These are phyloP conservation scores for Aphelenchoides besseyi DNA, from an alignment of 1,140 invertebrate species.

Conservation along the genomic window DNA sequence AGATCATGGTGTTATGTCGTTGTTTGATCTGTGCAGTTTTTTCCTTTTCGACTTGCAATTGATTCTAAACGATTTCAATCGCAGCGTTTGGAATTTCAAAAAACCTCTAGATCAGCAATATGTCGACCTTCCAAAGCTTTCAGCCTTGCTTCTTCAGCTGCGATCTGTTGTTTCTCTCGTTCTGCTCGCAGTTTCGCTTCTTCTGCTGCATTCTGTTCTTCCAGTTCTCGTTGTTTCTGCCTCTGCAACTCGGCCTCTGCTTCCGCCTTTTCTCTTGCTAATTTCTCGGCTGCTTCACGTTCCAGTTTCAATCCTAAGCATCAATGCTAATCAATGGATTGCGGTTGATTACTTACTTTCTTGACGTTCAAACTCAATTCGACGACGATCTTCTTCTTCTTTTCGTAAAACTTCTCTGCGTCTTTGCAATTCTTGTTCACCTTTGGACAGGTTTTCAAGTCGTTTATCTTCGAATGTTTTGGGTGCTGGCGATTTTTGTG, in stretches of 20 bases:
- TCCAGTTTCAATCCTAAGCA: conserved; percentile 84
- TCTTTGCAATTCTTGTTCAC: conserved; percentile 90
- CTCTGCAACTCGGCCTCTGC: conserved; percentile 73
- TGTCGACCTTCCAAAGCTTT: conserved; percentile 81
- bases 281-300: conserved; percentile 80
- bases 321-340: too few relatives aligned
- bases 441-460: conserved; percentile 94
- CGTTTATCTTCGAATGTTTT: conserved; percentile 91
- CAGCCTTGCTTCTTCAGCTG: conserved; percentile 89
- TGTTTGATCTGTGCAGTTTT: conserved; percentile 82
- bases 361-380: conserved; percentile 66
- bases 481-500: conserved; percentile 50
- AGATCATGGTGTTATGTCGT: conserved; percentile 78
- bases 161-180: conserved; percentile 72
- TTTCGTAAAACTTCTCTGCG: conserved; percentile 77
- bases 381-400: conserved; percentile 67
- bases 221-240: conserved; percentile 74
- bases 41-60: conserved; percentile 81
- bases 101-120: conserved; percentile 52
- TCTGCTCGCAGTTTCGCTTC: conserved; percentile 66
- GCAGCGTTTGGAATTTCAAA: too few relatives aligned
- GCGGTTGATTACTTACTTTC: too few relatives aligned
- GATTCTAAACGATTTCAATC: too few relatives aligned
- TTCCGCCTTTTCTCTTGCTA: conserved; percentile 73
- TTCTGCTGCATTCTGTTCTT: conserved; percentile 71